These are phyloP conservation scores for Tetranychus urticae DNA, from an alignment of 1,140 invertebrate genomes.

Conservation along the genomic window DNA sequence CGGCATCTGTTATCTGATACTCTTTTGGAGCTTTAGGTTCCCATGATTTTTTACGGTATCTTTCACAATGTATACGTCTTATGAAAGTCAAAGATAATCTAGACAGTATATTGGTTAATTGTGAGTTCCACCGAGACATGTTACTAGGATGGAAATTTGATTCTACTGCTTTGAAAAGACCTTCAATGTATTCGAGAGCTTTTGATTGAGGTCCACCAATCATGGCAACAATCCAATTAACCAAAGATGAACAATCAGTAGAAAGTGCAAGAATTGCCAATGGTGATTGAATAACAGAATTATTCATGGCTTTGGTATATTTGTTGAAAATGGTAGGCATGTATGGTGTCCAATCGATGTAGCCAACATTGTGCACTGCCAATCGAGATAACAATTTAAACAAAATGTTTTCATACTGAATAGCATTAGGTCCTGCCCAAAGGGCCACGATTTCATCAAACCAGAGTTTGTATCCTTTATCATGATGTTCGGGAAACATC, in stretches of 20 bases:
- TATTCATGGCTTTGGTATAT: constrained; percentile 40
- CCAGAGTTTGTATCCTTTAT: constrained; percentile 48
- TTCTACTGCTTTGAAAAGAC: constrained; percentile 55
- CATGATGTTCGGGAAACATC: constrained; percentile 33
- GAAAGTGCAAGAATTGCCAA: constrained; percentile 17
- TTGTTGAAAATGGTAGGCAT: constrained; percentile 53
- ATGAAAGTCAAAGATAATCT: constrained; percentile 27
- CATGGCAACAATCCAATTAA: constrained; percentile 42
- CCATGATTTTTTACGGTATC: constrained; percentile 37
- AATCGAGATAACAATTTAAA: constrained; percentile 44
- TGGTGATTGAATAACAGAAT: constrained; percentile 52
- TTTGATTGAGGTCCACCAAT: constrained; percentile 25
- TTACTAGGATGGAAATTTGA: constrained; percentile 79
- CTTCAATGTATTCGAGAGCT: constrained; percentile 44
- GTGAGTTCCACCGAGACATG: constrained; percentile 39
- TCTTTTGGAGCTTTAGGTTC: constrained; percentile 35
- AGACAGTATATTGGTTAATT: constrained; percentile 17
- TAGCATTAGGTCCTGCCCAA: constrained; percentile 47
- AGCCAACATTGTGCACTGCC: constrained; percentile 47
- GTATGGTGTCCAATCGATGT: constrained; percentile 63
- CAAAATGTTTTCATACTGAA: constrained; percentile 44
- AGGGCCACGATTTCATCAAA: constrained; percentile 53
- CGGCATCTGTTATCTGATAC: constrained; percentile 46
- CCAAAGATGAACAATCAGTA: constrained; percentile 28
- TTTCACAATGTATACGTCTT: constrained; percentile 33